phyloP scores from a whole-genome alignment of 2,113 vertebrate genomes.

The Eudyptes chrysolophus region DNA sequence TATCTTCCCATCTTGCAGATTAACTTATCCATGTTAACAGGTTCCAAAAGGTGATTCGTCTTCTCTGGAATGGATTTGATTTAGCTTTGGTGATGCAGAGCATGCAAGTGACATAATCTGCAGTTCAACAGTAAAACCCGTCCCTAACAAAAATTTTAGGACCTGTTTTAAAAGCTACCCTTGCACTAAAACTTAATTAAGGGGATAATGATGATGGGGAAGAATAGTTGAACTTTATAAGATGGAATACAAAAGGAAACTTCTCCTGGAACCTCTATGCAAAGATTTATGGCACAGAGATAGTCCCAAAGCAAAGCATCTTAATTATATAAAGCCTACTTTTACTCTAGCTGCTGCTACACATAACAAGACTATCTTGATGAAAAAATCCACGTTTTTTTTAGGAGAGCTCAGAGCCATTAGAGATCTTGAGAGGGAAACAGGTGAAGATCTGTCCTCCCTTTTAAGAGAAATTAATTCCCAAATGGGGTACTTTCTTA shows the following conservation, averaged over 20 bases:
- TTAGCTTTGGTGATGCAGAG: not conserved
- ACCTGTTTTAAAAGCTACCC: not conserved
- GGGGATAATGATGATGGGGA: not conserved
- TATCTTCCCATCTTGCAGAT: not conserved
- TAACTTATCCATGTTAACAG: not conserved
- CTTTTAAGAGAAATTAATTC: not conserved
- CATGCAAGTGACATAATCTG: not conserved
- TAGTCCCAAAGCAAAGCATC: not conserved
- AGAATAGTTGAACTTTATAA: not conserved
- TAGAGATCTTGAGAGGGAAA: not conserved
- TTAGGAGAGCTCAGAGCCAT: not conserved
- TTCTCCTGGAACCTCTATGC: not conserved
- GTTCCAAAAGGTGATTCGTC: not conserved
- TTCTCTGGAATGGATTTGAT: not conserved
- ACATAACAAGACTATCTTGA: not conserved
- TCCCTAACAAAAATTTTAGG: not conserved
- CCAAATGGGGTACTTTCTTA: not conserved
- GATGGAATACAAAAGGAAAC: not conserved
- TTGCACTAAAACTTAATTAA: not conserved
- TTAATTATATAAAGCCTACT: not conserved
- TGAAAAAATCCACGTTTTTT: not conserved
- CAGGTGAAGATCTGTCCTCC: not conserved
- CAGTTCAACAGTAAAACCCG: not conserved
- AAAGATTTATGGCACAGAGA: not conserved
- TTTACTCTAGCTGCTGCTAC: not conserved